phyloP scores from a whole-genome alignment of 2,797 vertebrate species.

The Melanotaenia pygmaea region DNA sequence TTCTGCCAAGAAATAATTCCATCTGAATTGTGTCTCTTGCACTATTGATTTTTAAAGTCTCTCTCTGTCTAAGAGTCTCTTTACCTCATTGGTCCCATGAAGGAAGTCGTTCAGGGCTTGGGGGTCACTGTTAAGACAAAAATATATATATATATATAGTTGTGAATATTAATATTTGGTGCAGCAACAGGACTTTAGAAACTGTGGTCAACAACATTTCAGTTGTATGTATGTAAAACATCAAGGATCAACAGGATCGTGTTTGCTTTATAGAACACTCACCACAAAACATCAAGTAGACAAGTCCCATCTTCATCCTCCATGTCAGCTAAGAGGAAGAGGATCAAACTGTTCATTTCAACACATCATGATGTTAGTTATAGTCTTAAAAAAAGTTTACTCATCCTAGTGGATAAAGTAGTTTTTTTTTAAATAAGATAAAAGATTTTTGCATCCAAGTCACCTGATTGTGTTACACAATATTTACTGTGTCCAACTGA shows the following conservation, averaged over 20 bases:
- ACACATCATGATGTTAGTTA: no score
- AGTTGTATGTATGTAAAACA: background rate
- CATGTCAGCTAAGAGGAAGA: constrained; percentile 82
- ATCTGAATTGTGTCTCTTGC: constrained; percentile 23
- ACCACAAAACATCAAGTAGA: constrained; percentile 90
- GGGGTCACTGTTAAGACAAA: constrained; percentile 79
- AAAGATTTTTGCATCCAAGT: no score
- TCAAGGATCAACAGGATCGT: no score
- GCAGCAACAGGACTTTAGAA: background rate
- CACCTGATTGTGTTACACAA: no score
- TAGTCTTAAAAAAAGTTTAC: no score
- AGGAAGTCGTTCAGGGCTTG: constrained; percentile 89
- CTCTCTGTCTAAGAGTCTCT: constrained; percentile 19
- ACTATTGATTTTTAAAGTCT: constrained; percentile 36
- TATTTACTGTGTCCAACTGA: no score
- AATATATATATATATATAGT: no score
- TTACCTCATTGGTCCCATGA: constrained; percentile 88
- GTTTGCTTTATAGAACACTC: constrained; percentile 48
- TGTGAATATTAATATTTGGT: no score
- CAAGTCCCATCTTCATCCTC: constrained; percentile 90
- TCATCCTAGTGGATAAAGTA: no score
- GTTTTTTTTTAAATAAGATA: no score
- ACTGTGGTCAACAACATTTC: background rate
- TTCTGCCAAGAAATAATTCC: constrained; percentile 41
- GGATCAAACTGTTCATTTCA: background rate